Evolutionary conservation across 2,113 vertebrate species (phyloP), one percentile per base, ranked within the genome.

Genomic region (Marmota flaviventris): DNA sequence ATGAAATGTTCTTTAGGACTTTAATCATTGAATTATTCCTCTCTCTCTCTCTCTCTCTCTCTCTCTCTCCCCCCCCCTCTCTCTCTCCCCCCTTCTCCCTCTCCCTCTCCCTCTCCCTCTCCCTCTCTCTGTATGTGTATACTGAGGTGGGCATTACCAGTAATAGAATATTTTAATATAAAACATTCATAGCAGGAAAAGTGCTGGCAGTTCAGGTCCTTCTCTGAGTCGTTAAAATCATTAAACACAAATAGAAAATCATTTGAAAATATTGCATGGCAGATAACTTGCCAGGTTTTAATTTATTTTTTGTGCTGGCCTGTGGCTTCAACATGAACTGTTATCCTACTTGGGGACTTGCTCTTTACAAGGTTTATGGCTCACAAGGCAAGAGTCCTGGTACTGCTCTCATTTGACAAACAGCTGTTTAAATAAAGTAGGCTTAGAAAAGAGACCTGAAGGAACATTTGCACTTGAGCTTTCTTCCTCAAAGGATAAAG

Each of bases 391-490:
- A 92, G 84, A 79, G 17, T 88, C 48, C 96, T 82, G 75, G 92
- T 93, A 73, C 61, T 95, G 39, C 45, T 95, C 24, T 42, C 29
- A 11, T 96, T 97, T 97, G 90, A 96, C 96, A 85, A 77, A 95
- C 95, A 98, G 95, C 91, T 98, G 96, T 98, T 98, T 97, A 98
- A 98, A 98, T 97, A 98, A 93, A 96, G 87, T 75, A 89, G 45
- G 51, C 90, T 96, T 96, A 98, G 69, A 34, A 17, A 81, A 85
- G 87, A 96, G 94, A 98, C 87, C 94, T 93, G 18, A 39, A 97
- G 95, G 94, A 97, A 58, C 82, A 92, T 86, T 98, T 98, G 81
- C 48, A 96, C 53, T 96, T 96, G 12, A 69, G 34, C 73, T 98
- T 97, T 93, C 96, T 97, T 98, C 97, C 96, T 98, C 93, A 69